Percentiles rank a stretch among this genome's conserved stretches.
Conservation (phyloP, 2,888 invertebrate genomes). For the Chaitophorus viminalis region DNA sequence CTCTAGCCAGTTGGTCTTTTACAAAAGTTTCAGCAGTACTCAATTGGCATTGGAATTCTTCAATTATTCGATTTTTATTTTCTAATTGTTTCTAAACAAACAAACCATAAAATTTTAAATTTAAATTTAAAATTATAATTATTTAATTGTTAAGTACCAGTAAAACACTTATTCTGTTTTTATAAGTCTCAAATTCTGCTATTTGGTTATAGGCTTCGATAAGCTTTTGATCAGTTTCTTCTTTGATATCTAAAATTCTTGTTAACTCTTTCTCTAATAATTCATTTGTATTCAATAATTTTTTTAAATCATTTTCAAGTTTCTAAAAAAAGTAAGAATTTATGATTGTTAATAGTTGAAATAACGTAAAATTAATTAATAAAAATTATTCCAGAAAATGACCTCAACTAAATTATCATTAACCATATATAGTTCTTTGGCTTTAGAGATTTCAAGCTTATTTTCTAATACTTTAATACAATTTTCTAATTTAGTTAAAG, state of each 20-base stretch:
- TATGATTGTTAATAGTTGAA: background rate
- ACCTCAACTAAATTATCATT: constrained; percentile 31
- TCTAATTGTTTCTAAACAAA: constrained; percentile 40
- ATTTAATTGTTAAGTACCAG: constrained; percentile 5
- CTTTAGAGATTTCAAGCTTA: constrained; percentile 33
- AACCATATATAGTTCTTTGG: constrained; percentile 12
- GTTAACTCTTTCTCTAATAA: constrained; percentile 47
- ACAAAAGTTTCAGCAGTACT: background rate
- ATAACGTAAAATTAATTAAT: too few species aligned
- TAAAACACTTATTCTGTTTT: constrained; percentile 24
- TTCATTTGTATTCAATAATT: constrained; percentile 52
- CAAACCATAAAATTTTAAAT: background rate
- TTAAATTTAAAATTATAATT: background rate
- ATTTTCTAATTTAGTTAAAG: constrained; percentile 31
- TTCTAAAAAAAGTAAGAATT: constrained; percentile 16
- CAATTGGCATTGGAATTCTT: constrained; percentile 5
- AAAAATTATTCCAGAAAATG: background rate
- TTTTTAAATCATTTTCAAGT: constrained; percentile 39
- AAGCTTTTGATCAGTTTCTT: constrained; percentile 54
- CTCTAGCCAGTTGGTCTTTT: background rate
- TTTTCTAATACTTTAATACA: constrained; percentile 40
- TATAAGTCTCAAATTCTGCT: constrained; percentile 12
- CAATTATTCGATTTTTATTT: constrained; percentile 37
- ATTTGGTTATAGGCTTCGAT: constrained; percentile 36
- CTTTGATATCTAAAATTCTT: constrained; percentile 55